These are phyloP conservation scores for Crossoptilon crossoptilon DNA, from an alignment of 2,797 vertebrate species.

Conservation along the genomic window DNA sequence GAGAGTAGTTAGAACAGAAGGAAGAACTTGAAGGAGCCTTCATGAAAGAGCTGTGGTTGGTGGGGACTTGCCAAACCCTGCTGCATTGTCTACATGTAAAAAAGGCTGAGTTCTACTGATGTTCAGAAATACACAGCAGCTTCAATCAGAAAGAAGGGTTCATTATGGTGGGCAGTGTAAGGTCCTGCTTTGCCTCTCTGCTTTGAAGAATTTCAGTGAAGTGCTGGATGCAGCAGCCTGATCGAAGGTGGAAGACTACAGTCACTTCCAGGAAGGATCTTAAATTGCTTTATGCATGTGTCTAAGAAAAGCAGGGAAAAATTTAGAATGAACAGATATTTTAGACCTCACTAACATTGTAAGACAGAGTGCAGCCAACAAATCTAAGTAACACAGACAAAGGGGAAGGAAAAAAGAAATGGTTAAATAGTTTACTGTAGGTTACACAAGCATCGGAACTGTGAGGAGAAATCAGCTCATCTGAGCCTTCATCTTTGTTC, in stretches of 20 bases:
- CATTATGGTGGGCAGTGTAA: neutral
- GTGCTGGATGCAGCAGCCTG: neutral
- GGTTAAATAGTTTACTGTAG: neutral
- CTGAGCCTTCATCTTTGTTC: neutral
- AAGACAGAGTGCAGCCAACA: neutral
- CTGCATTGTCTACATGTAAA: accelerated
- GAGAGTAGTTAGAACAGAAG: neutral
- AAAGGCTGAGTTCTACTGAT: neutral
- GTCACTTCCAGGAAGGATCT: neutral
- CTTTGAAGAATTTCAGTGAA: neutral
- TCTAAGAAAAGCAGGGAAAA: neutral
- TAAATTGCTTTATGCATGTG: neutral
- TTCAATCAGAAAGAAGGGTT: neutral
- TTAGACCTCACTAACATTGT: accelerated
- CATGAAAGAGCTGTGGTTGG: neutral
- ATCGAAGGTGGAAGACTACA: neutral
- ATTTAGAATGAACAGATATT: neutral
- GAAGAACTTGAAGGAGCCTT: neutral
- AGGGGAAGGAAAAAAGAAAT: neutral
- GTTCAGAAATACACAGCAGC: neutral
- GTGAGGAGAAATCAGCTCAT: neutral
- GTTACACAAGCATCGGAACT: neutral
- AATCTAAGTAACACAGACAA: neutral
- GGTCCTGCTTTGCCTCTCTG: neutral
- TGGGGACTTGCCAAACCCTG: neutral